Base-by-base conservation (phyloP, 2,113 vertebrate genomes). In the Isichthys henryi region DNA sequence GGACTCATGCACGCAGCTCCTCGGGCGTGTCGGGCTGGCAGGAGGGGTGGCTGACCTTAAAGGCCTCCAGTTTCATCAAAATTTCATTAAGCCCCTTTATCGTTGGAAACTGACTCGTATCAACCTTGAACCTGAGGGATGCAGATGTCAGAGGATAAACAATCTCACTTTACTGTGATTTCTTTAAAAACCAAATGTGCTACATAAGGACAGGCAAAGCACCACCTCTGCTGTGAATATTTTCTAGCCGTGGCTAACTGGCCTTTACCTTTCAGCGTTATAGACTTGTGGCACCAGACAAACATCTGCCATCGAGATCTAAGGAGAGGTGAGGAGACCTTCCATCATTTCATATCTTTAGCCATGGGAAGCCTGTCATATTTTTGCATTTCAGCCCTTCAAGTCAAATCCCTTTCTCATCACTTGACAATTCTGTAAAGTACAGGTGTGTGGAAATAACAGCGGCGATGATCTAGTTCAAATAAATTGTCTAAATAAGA, bases 271-370 rank as follows among this genome's bases (percentile, higher is more conserved):
- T 82, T 97, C 96, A 89, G 98, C 98, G 86, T 99, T 99, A 93
- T 94, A 96, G 93, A 99, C 98, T 91, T 99, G 98, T 90, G 98
- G 98, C 1, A 93, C 98, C 93, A 99, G 95, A 94, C 98, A 99
- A 88, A 98, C 93, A 91, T 99, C 98, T 86, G 98, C 98, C 97
- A 99, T 96, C 83, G 98, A 97, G 88, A 99, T 95, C 98, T 99
- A 90, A 94, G 93, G 90, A 7, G 27, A 83, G 39, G 5, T 27
- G 1, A 66, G 17, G 15, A 45, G 17, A 84, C 45, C 45, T 48
- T 48, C 9, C 43, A 83, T 49, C 17, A 10, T 45, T 84, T 21
- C 2, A 4, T 21, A 84, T 23, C 43, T 48, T 45, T 9, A 27
- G 23, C 43, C 9, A n/a, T 46, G 21, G 27, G 31, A 77, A 77